Evolutionary conservation across 2,888 invertebrate genomes (phyloP), one percentile per base, ranked within the genome.

Genomic region (Perizoma affinitatum): DNA sequence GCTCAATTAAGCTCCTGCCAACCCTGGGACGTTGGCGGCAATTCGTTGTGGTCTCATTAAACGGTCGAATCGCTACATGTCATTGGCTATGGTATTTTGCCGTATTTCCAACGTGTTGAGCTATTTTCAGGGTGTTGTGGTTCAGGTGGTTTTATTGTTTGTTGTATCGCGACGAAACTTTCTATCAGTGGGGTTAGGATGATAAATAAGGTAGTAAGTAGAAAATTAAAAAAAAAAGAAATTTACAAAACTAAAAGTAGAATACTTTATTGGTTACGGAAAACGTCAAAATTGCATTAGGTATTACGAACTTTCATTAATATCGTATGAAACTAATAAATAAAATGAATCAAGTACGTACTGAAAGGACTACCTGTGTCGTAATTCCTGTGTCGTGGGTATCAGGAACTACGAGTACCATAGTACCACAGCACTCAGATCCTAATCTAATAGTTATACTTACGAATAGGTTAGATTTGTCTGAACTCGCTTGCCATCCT

Each of bases 1-100:
- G 78, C 76, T 80, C 82, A 84, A 84, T 85, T 84, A 84, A 80
- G 75, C 78, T 70, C 67, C 73, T 76, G 75, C 74, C 78, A 73
- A 67, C 70, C 75, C 74, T 75, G 65, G 65, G 65, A 70, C 70
- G 72, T 68, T 73, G 72, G 73, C 70, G 72, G 80, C 84, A 79
- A 85, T 83, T 82, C 84, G 78, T 84, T 80, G 86, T 65, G 83
- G 81, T 82, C 80, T 81, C 82, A 80, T 83, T 83, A 79, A 80
- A 78, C 74, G 74, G 74, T 76, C 72, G 75, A 76, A 79, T 75
- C 73, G 71, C 70, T 70, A 68, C 69, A 70, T 72, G 75, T 74
- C 78, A 80, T 76, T 80, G 77, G 76, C 65, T 70, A 61, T 46
- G 58, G 62, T 57, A 54, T 50, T 49, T 54, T 46, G 52, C 42